These are phyloP conservation scores for Drosophila suboccidentalis DNA, from an alignment of 2,888 invertebrate genomes.

Conservation along the genomic window DNA sequence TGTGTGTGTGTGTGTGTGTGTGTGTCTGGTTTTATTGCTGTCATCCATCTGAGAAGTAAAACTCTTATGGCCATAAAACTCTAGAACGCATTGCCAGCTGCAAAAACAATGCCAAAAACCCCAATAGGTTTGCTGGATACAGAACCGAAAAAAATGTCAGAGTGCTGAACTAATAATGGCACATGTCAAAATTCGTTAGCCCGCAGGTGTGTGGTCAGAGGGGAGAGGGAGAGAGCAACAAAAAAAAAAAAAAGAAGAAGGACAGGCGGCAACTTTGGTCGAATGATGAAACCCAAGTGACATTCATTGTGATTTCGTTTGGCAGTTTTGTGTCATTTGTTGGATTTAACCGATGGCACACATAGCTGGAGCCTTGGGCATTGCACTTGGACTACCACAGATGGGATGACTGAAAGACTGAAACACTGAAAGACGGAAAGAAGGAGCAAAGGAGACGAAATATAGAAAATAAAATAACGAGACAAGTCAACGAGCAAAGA, in stretches of 20 bases:
- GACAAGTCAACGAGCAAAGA: constrained; percentile 46
- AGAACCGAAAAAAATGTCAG: constrained; percentile 63
- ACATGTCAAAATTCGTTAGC: constrained; percentile 83
- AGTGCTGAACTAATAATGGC: constrained; percentile 84
- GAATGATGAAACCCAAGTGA: constrained; percentile 77
- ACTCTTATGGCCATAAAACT: constrained; percentile 80
- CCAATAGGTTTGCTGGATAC: constrained; percentile 42
- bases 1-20: constrained; percentile 20
- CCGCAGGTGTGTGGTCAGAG: constrained; percentile 40
- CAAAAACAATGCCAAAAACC: constrained; percentile 62
- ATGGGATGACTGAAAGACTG: constrained; percentile 28
- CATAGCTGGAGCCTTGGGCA: constrained; percentile 31
- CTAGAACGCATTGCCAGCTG: constrained; percentile 62
- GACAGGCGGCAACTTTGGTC: constrained; percentile 56
- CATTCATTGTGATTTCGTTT: constrained; percentile 82
- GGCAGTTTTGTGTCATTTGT: constrained; percentile 83
- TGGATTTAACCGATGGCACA: constrained; percentile 71
- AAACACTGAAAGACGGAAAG: not conserved
- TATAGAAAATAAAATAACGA: constrained; percentile 24
- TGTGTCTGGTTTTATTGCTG: constrained; percentile 70
- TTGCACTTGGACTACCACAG: constrained; percentile 40
- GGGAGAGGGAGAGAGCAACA: constrained; percentile 13
- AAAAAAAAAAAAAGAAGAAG: not conserved
- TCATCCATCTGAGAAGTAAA: constrained; percentile 78
- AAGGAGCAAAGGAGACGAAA: constrained; percentile 1